phyloP scores from a whole-genome alignment of 2,113 vertebrate species.

The Calypte anna region DNA sequence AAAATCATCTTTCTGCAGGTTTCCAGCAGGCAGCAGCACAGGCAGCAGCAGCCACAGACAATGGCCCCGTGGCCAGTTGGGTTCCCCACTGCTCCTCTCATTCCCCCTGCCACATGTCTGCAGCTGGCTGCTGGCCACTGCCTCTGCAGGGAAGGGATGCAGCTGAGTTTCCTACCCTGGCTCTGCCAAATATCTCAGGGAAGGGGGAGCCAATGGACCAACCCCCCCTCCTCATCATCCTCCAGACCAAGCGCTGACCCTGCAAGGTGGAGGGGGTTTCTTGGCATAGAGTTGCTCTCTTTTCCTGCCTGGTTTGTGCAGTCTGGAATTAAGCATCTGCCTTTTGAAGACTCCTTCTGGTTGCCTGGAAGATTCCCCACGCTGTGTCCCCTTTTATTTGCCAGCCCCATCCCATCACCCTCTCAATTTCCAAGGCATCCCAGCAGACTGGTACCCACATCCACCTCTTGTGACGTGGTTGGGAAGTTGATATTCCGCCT shows the following conservation, averaged over 20 bases:
- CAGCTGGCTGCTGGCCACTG: not conserved
- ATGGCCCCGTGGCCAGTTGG: not conserved
- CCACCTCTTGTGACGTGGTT: not conserved
- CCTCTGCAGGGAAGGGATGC: not conserved
- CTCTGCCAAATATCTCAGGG: not conserved
- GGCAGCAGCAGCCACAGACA: not conserved
- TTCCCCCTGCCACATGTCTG: not conserved
- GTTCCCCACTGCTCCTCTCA: not conserved
- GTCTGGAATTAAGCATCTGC: not conserved
- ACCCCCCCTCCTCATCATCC: not conserved
- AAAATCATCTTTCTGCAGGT: not conserved
- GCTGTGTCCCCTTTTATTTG: not conserved
- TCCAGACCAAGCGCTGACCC: not conserved
- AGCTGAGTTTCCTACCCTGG: not conserved
- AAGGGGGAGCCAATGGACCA: fast-evolving
- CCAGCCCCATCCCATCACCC: not conserved
- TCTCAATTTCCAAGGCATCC: not conserved
- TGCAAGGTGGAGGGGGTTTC: not conserved
- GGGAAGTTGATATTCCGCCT: not conserved
- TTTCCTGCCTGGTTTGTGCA: not conserved
- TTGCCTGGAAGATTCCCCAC: not conserved
- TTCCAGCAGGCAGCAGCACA: not conserved
- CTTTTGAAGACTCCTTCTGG: not conserved
- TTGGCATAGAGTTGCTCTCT: fast-evolving
- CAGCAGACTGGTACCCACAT: not conserved